Evolutionary conservation across 2,888 invertebrate genomes (phyloP), one percentile per base, ranked within the genome.

Genomic region (Tetheella fluctuosa): DNA sequence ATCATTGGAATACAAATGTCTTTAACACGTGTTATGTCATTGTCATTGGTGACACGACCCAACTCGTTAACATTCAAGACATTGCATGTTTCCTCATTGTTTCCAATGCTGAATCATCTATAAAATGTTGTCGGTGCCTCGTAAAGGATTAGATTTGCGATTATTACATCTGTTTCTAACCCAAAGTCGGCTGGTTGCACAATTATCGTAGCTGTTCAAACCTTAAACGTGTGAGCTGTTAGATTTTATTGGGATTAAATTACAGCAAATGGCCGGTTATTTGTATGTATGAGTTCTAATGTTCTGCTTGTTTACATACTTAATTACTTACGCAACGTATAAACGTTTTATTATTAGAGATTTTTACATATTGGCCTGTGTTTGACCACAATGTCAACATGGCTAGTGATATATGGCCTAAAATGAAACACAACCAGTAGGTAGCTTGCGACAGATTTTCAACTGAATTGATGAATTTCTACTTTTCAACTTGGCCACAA

Each of bases 51-150:
- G 60, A 37, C 58, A 52, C 37, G 60, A 62, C 63, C 62, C 60
- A 60, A 63, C 64, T 73, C 71, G 78, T 86, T 85, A 81, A 68
- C 71, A 87, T 89, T 85, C 88, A 67, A 68, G 72, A 68, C 80
- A 80, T 78, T 69, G 63, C 67, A 54, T 64, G 79, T 83, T 84
- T 82, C 84, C 84, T 84, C 80, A 80, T 85, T 83, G 86, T 86
- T 73, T 74, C 55, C 37, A 55, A 23, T 55, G 55, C 55, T 55
- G 88, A 88, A 77, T 88, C 88, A 88, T 63, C 65, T 59, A 56
- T 54, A 55, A 48, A 34, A 13, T 37, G 34, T 34, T 55, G 55
- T 34, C 23, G 55, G 17, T 55, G 55, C n/a, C 12, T 34, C 20
- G 34, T 55, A 55, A 55, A 55, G 34, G 23, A 55, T 34, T 55